Evolutionary conservation across 2,113 vertebrate species (phyloP).

Genomic region (Colinus virginianus): DNA sequence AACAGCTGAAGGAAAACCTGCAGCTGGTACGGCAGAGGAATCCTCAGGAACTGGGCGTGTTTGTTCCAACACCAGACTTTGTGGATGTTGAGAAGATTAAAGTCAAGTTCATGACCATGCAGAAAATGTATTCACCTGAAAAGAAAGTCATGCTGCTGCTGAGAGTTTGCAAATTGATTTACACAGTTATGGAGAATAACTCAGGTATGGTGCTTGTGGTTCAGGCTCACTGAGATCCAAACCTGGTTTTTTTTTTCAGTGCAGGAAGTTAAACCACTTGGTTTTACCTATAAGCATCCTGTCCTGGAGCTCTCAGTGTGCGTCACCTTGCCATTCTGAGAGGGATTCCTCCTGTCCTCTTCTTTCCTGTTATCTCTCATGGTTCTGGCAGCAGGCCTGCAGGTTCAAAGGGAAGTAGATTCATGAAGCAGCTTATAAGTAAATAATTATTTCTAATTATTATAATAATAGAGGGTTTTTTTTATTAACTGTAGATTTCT

Average conservation of each 20-base stretch:
- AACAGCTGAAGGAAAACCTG: slow-evolving; percentile 92
- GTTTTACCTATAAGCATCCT: background rate
- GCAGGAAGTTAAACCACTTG: background rate
- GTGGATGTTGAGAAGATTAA: slow-evolving; percentile 93
- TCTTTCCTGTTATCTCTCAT: background rate
- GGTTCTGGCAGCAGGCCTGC: background rate
- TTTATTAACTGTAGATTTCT: background rate
- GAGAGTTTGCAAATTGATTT: slow-evolving; percentile 94
- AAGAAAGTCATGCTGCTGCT: slow-evolving; percentile 94
- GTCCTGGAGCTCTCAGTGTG: background rate
- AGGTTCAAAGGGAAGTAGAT: background rate
- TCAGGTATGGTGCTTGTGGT: slow-evolving; percentile 82
- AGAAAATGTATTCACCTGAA: slow-evolving; percentile 96
- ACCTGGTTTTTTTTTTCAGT: background rate
- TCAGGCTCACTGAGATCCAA: background rate
- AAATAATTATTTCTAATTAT: background rate
- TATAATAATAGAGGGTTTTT: too few relatives aligned
- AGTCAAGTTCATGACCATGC: slow-evolving; percentile 92
- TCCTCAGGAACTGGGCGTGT: slow-evolving; percentile 93
- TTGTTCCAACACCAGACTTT: slow-evolving; percentile 88
- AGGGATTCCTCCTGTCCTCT: background rate
- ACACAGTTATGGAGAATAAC: slow-evolving; percentile 97
- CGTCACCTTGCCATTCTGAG: background rate
- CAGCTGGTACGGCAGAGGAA: slow-evolving; percentile 87
- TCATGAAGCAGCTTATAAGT: background rate